Percentiles rank a stretch among this genome's conserved stretches.
phyloP scores from a whole-genome alignment of 1,140 invertebrate species.

The Diploscapter pachys region DNA sequence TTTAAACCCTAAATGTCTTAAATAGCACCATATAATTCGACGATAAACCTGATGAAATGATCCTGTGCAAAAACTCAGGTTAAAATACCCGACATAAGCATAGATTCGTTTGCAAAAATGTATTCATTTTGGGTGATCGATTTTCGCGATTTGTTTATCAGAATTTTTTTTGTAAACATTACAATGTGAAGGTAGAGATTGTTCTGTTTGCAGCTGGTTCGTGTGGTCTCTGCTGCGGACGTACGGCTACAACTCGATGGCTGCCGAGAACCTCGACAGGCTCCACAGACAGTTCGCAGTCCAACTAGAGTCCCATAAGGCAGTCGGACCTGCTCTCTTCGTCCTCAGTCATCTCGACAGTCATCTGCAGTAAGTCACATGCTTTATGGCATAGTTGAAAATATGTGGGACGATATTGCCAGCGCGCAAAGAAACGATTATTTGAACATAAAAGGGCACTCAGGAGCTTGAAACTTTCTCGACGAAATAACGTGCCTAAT shows the following conservation, averaged over 20 bases:
- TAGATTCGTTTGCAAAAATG: no score
- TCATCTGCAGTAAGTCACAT: slow-evolving; percentile 60
- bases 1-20: no score
- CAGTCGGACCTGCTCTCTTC: slow-evolving; percentile 86
- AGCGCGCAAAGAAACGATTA: no score
- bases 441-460: no score
- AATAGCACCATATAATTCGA: no score
- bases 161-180: slow-evolving; percentile 17
- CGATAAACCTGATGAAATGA: no score
- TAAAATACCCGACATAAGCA: no score
- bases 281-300: slow-evolving; percentile 74
- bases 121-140: not conserved
- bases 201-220: slow-evolving; percentile 63
- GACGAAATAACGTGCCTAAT: no score
- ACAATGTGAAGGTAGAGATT: slow-evolving; percentile 10
- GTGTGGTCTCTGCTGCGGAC: slow-evolving; percentile 71
- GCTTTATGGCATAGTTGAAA: no score
- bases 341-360: slow-evolving; percentile 77
- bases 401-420: no score
- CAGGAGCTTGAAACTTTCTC: no score
- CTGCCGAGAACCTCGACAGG: slow-evolving; percentile 64
- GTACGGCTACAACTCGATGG: slow-evolving; percentile 71
- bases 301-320: slow-evolving; percentile 75
- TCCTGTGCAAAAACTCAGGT: no score
- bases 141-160: slow-evolving; percentile 14